phyloP scores from a whole-genome alignment of 2,113 vertebrate species.

The Istiophorus platypterus region DNA sequence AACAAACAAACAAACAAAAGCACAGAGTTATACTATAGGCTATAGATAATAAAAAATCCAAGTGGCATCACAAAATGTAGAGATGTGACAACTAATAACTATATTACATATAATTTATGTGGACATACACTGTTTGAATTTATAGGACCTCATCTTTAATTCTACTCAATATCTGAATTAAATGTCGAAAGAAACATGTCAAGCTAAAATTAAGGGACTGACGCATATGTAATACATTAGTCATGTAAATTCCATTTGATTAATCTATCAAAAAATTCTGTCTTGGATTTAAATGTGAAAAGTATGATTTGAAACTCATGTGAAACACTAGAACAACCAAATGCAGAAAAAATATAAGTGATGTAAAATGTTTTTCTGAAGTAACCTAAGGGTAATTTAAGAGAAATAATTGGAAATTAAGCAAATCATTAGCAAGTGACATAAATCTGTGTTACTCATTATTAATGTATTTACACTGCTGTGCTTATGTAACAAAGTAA shows the following conservation, averaged over 20 bases:
- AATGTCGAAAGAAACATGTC: background rate
- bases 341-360: background rate
- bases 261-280: background rate
- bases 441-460: background rate
- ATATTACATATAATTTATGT: background rate
- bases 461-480: too few species aligned
- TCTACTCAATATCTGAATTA: background rate
- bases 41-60: background rate
- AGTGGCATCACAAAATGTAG: background rate
- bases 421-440: background rate
- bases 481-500: background rate
- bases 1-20: too few species aligned
- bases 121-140: background rate
- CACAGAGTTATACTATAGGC: background rate
- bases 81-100: slow-evolving; percentile 2
- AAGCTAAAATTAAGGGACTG: background rate
- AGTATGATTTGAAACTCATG: background rate
- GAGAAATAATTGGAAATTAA: background rate
- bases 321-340: background rate
- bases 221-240: background rate
- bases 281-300: background rate
- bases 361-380: background rate
- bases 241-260: background rate
- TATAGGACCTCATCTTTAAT: background rate
- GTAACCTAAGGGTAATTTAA: background rate